phyloP scores from a whole-genome alignment of 2,797 vertebrate genomes.

The Girardinus metallicus region DNA sequence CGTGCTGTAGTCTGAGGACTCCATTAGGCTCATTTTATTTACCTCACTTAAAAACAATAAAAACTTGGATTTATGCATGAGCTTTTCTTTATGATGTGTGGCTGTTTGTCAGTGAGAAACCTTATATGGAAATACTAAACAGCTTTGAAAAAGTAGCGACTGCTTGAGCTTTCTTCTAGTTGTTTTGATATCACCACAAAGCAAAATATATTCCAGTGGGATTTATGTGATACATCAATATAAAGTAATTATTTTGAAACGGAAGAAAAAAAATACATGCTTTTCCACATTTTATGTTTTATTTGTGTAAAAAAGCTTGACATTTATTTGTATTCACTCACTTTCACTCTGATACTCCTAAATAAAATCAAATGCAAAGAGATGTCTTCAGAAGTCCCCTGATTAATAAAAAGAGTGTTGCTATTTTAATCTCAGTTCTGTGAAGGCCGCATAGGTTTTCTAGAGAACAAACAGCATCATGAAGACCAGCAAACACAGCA shows the following conservation, averaged over 20 bases:
- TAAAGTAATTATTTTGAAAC: background rate
- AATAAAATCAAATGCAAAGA: background rate
- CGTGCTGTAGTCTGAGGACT: background rate
- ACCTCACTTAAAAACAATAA: background rate
- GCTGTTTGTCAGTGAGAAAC: background rate
- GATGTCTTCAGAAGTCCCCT: background rate
- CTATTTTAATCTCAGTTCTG: background rate
- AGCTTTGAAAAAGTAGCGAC: background rate
- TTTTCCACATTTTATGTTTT: background rate
- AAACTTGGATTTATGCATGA: background rate
- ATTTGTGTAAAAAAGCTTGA: background rate
- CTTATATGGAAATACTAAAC: background rate
- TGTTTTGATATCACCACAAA: background rate
- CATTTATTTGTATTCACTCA: background rate
- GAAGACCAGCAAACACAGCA: background rate
- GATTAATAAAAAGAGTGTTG: background rate
- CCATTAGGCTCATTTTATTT: constrained; percentile 8
- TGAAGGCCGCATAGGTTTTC: background rate
- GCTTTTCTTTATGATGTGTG: background rate
- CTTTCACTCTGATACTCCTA: background rate
- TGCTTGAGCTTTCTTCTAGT: background rate
- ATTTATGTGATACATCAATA: background rate
- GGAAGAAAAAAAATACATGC: background rate
- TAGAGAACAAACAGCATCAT: background rate
- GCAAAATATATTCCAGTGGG: background rate